Evolutionary conservation across 2,888 invertebrate species (phyloP).

Genomic region (Ernsta delagoae): DNA sequence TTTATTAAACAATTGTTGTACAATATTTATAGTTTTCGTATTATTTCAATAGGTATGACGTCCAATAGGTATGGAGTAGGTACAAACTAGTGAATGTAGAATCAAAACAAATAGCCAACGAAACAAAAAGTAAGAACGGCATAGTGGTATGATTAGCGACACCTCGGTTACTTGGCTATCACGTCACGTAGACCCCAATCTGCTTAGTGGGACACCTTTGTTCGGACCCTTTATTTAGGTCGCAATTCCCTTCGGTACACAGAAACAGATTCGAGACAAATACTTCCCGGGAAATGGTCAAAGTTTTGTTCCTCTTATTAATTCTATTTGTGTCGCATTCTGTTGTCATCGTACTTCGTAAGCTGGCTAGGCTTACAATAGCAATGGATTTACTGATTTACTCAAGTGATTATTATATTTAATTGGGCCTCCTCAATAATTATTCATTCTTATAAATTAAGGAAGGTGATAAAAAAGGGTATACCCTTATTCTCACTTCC

Average conservation of each 20-base stretch:
- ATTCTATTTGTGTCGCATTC: conserved; percentile 7
- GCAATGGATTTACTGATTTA: too few species aligned
- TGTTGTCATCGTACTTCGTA: background rate
- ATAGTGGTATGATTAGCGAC: conserved; percentile 61
- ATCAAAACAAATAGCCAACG: conserved; percentile 14
- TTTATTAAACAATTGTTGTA: too few species aligned
- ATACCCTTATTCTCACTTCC: too few species aligned
- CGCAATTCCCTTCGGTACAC: conserved; percentile 66
- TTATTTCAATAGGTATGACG: too few species aligned
- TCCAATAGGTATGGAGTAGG: too few species aligned
- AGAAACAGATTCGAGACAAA: conserved; percentile 72
- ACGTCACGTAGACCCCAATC: conserved; percentile 74
- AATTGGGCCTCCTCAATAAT: too few species aligned
- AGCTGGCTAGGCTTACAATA: background rate
- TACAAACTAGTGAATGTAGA: conserved; percentile 2
- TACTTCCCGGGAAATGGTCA: conserved; percentile 45
- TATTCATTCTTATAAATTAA: too few species aligned
- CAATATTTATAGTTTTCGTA: too few species aligned
- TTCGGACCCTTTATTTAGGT: conserved; percentile 71
- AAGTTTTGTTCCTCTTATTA: conserved; percentile 18
- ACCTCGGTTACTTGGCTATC: conserved; percentile 57
- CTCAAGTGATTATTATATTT: too few species aligned
- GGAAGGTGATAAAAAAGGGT: too few species aligned
- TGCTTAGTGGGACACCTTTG: conserved; percentile 78
- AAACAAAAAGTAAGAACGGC: conserved; percentile 47